Percentiles rank a stretch among this genome's conserved stretches.
Evolutionary conservation across 2,113 vertebrate genomes (phyloP).

Genomic region (Microtus ochrogaster): DNA sequence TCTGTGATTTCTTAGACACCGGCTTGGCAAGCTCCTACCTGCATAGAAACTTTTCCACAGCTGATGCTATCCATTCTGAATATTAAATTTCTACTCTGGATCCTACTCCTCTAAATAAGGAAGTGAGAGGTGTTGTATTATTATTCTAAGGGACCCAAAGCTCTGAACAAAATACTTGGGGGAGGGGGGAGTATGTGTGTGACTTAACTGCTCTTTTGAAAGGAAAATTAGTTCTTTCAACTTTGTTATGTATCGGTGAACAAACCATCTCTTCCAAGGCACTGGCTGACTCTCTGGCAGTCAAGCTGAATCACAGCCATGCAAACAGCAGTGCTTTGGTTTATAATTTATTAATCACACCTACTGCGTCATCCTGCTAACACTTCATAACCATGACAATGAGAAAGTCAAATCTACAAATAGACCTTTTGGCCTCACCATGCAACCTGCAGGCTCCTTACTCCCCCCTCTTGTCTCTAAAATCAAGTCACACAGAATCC

Average conservation of each 20-base stretch:
- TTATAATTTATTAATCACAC: constrained; percentile 39
- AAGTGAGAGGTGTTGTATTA: constrained; percentile 13
- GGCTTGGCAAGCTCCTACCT: not conserved
- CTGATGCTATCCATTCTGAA: not conserved
- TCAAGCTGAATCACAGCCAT: constrained; percentile 4
- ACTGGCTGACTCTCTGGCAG: not conserved
- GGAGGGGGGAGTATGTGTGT: not conserved
- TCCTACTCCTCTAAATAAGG: not conserved
- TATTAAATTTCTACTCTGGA: constrained; percentile 6
- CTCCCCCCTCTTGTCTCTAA: not conserved
- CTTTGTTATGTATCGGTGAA: constrained; percentile 63
- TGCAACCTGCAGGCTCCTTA: not conserved
- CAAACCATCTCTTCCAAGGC: constrained; percentile 56
- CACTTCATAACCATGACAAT: not conserved
- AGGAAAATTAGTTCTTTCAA: constrained; percentile 59
- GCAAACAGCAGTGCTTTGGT: not conserved
- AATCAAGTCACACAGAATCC: not conserved
- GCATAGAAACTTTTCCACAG: not conserved
- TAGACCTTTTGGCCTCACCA: not conserved
- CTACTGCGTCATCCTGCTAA: constrained; percentile 5
- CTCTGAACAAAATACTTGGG: constrained; percentile 48
- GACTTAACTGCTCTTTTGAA: constrained; percentile 16
- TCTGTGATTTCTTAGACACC: constrained; percentile 26
- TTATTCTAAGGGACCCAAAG: constrained; percentile 35
- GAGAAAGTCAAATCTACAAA: constrained; percentile 30